Base-by-base conservation (phyloP, 1,140 invertebrate species). In the Halictus rubicundus region DNA sequence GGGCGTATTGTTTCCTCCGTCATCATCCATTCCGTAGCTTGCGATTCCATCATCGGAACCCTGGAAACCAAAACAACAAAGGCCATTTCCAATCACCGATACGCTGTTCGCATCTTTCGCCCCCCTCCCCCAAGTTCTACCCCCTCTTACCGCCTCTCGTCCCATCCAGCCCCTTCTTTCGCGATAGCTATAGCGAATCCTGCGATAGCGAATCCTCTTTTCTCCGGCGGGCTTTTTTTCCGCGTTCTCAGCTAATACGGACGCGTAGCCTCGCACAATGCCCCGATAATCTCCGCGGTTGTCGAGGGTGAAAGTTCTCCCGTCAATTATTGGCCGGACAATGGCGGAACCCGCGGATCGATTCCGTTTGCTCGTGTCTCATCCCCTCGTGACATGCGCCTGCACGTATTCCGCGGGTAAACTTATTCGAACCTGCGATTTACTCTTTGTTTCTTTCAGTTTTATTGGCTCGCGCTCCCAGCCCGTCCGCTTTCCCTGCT, bases 41-140 rank as follows among this genome's bases (percentile, higher is more conserved):
- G 78, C 78, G 70, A 74, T 80, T 68, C 71, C 78, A 80, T 80
- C 74, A 69, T 68, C 68, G 61, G 66, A 66, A 78, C 60, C 59
- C 68, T 77, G 76, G 68, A 78, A 71, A 78, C 60, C 19, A 25
- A 32, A 78, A 81, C 71, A 68, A 81, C 80, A 81, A 81, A 81
- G 80, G 80, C 32, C 68, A 81, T 78, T 81, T 81, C 80, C 80
- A 81, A 81, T 81, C 80, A 81, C 60, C 68, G 68, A 77, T 78
- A 71, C 68, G 68, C 54, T 23, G n/a, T 64, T 61, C 72, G 65
- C 72, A 27, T 68, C 72, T 63, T 74, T 60, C 71, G 14, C 14
- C 69, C 69, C 49, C 10, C 63, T 21, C n/a, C 16, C 59, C 32
- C 12, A 0, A 10, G n/a, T 37, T 46, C 42, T 3, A 14, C 42